Evolutionary conservation across 2,888 invertebrate species (phyloP).

Genomic region (Ennomos quercinarius): DNA sequence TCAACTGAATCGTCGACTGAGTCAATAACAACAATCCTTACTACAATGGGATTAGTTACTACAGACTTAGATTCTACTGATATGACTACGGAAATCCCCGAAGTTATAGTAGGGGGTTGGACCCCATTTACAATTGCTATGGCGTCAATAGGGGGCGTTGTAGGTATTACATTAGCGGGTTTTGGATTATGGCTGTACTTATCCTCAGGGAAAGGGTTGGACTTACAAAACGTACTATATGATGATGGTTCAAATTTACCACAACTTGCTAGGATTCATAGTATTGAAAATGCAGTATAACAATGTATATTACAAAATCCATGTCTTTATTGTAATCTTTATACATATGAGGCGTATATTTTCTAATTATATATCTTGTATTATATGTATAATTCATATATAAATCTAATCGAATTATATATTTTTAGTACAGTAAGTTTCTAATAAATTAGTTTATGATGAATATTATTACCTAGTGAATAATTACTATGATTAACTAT

Average conservation of each 20-base stretch:
- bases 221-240: conserved; percentile 27
- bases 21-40: no score
- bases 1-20: no score
- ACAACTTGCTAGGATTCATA: conserved; percentile 26
- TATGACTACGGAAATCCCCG: conserved; percentile 10
- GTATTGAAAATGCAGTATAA: conserved; percentile 13
- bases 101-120: conserved; percentile 3
- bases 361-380: no score
- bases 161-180: conserved; percentile 5
- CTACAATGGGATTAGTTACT: neutral
- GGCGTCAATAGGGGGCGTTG: conserved; percentile 6
- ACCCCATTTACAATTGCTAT: conserved; percentile 13
- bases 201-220: conserved; percentile 4
- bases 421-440: no score
- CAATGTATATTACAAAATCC: neutral
- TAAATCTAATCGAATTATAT: no score
- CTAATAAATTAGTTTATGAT: no score
- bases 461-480: no score
- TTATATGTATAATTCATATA: no score
- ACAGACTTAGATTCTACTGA: neutral
- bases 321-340: no score
- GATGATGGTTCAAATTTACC: conserved; percentile 29
- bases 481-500: no score
- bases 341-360: no score
- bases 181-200: conserved; percentile 16